Base-by-base conservation (phyloP, 2,888 invertebrate species). In the Tetragonisca angustula region DNA sequence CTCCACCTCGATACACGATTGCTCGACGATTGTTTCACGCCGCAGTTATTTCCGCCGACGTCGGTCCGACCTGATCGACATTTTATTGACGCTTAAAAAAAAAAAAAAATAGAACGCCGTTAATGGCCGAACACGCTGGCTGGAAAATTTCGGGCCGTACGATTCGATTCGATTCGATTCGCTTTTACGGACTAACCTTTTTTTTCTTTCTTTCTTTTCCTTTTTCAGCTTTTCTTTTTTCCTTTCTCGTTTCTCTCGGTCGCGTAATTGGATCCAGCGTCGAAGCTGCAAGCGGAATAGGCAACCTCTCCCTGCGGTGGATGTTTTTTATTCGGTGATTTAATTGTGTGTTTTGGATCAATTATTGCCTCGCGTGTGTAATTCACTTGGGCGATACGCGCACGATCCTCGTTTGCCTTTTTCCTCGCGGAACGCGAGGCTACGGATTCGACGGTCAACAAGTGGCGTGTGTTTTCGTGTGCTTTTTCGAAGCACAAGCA, bases 331-430 rank as follows among this genome's bases (percentile, higher is more conserved):
- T 49, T 27, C 21, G 2, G 17, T 13, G 27, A 27, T 49, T 61
- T 49, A 61, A 72, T 72, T 72, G 49, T n/a, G 24, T 24, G 71
- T 36, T 73, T 21, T 27, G 49, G 49, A 72, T 19, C 61, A 72
- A 72, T 72, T 49, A 61, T 27, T 13, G 72, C 27, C 27, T 9
- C 27, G 61, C 4, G 56, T n/a, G 61, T 11, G 56, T n/a, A n/a
- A 59, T 59, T 59, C n/a, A 59, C 56, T 59, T 59, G 15, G 56
- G 43, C 5, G 56, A n/a, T 43, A 9, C 5, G 5, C 5, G 5
- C 15, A 9, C 24, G 24, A 2, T 24, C 24, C 17, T 17, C 17
- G 61, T 61, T 61, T 19, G 17, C 9, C 24, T n/a, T 5, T 15
- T 52, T 19, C 15, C 17, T 27, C 24, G 9, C 27, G 24, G 9